phyloP scores from a whole-genome alignment of 2,888 invertebrate species.

The Zootermopsis nevadensis region DNA sequence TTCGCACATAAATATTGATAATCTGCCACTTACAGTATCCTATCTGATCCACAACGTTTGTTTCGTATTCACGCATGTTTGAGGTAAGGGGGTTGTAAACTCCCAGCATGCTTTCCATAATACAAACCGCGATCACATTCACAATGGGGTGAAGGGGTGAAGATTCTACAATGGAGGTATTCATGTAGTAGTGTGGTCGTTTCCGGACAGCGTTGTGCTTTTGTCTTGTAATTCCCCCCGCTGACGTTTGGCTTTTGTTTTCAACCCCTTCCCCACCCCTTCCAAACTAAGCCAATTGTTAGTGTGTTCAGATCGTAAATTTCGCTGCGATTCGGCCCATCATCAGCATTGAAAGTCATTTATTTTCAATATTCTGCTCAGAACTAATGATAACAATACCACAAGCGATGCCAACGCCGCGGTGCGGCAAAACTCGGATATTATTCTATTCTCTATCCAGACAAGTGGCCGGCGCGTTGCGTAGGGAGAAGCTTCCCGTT shows the following conservation, averaged over 20 bases:
- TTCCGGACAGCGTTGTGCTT: slow-evolving; percentile 40
- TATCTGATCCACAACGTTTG: slow-evolving; percentile 46
- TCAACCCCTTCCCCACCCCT: slow-evolving; percentile 23
- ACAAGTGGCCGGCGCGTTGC: slow-evolving; percentile 24
- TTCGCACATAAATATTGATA: slow-evolving; percentile 47
- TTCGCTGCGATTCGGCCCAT: slow-evolving; percentile 42
- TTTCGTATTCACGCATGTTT: slow-evolving; percentile 43
- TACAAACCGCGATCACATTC: slow-evolving; percentile 27
- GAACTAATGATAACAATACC: slow-evolving; percentile 42
- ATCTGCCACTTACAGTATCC: slow-evolving; percentile 43
- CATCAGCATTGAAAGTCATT: slow-evolving; percentile 39
- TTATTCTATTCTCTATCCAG: slow-evolving; percentile 26
- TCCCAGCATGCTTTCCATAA: slow-evolving; percentile 32
- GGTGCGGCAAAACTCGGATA: slow-evolving; percentile 23
- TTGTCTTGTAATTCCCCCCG: slow-evolving; percentile 43
- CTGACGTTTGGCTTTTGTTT: slow-evolving; percentile 47
- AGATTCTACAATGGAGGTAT: slow-evolving; percentile 44
- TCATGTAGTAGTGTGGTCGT: slow-evolving; percentile 41
- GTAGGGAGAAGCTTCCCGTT: not conserved
- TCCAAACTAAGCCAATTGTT: slow-evolving; percentile 49
- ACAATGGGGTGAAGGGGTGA: slow-evolving; percentile 43
- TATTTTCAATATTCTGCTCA: slow-evolving; percentile 37
- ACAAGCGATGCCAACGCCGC: slow-evolving; percentile 14
- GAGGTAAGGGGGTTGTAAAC: slow-evolving; percentile 34
- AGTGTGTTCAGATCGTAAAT: slow-evolving; percentile 51